A percentile compares a stretch with the other conserved stretches of the same genome.
These are phyloP conservation scores for Cotesia congregata DNA, from an alignment of 2,888 invertebrate species.

Conservation along the genomic window DNA sequence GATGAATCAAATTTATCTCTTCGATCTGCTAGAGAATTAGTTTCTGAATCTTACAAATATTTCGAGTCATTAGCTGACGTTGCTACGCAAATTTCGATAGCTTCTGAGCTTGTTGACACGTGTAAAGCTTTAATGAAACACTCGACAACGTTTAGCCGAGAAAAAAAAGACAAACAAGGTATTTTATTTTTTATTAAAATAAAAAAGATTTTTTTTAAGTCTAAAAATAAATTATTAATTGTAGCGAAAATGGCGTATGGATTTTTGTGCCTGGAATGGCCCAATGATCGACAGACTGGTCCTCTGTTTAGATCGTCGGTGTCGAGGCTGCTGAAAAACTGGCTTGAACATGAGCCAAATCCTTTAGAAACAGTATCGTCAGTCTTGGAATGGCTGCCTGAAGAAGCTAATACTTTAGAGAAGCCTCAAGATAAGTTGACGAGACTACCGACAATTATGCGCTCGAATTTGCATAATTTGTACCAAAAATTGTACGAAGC, in stretches of 20 bases:
- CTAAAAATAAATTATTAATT: conserved; percentile 28
- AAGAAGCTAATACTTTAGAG: conserved; percentile 74
- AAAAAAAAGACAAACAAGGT: conserved; percentile 63
- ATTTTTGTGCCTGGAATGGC: conserved; percentile 63
- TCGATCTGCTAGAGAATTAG: conserved; percentile 63
- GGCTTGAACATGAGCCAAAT: conserved; percentile 64
- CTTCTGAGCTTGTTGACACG: conserved; percentile 60
- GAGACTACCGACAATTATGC: conserved; percentile 77
- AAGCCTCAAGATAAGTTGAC: conserved; percentile 74
- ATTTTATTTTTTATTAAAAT: conserved; percentile 18
- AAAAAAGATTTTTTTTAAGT: background rate
- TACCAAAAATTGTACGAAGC: conserved; percentile 78
- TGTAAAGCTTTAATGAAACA: conserved; percentile 65
- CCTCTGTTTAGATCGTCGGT: conserved; percentile 61
- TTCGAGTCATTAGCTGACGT: conserved; percentile 66
- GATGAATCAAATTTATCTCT: conserved; percentile 55
- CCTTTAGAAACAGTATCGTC: conserved; percentile 74
- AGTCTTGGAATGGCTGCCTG: conserved; percentile 73
- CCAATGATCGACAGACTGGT: conserved; percentile 55
- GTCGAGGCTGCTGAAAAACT: conserved; percentile 60
- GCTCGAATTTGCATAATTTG: conserved; percentile 77
- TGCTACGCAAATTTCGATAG: conserved; percentile 64
- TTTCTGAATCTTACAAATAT: conserved; percentile 65
- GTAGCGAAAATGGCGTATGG: conserved; percentile 63
- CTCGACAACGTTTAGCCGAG: conserved; percentile 56